A percentile compares a stretch with the other conserved stretches of the same genome.
These are phyloP conservation scores for Manis javanica DNA, from an alignment of 2,797 vertebrate genomes.

Conservation along the genomic window DNA sequence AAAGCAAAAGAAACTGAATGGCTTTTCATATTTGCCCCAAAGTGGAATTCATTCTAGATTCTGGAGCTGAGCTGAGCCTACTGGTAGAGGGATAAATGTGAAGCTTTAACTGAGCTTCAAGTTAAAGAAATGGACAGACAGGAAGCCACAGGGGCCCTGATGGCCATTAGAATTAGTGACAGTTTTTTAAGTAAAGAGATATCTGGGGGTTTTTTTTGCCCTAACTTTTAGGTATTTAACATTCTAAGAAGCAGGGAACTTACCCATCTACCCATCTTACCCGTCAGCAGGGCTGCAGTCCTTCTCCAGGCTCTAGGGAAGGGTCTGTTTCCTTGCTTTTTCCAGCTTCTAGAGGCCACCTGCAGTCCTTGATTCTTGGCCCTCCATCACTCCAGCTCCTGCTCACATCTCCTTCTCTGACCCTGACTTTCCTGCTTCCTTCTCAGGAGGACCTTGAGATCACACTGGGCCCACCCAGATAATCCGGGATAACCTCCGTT, in stretches of 20 bases:
- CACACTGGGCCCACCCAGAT: neutral
- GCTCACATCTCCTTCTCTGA: neutral
- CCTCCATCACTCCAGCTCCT: neutral
- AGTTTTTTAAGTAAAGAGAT: neutral
- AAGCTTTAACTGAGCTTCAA: neutral
- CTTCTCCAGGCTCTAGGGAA: neutral
- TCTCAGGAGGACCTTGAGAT: neutral
- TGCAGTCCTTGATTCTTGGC: too few relatives aligned
- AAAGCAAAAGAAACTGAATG: neutral
- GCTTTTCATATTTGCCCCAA: neutral
- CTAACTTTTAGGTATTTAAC: slow-evolving; percentile 35
- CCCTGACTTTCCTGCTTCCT: neutral
- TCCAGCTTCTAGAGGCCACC: neutral
- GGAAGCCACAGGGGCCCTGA: neutral
- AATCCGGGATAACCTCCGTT: neutral
- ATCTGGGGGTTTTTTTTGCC: neutral
- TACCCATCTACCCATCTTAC: neutral
- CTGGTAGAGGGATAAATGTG: neutral
- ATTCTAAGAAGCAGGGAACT: slow-evolving; percentile 48
- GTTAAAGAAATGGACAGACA: neutral
- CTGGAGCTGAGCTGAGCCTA: neutral
- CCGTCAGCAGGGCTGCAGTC: neutral
- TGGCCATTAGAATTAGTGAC: neutral
- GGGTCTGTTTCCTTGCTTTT: neutral
- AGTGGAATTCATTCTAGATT: neutral